These are phyloP conservation scores for Drosophila auraria DNA, from an alignment of 1,140 invertebrate genomes.

Conservation along the genomic window DNA sequence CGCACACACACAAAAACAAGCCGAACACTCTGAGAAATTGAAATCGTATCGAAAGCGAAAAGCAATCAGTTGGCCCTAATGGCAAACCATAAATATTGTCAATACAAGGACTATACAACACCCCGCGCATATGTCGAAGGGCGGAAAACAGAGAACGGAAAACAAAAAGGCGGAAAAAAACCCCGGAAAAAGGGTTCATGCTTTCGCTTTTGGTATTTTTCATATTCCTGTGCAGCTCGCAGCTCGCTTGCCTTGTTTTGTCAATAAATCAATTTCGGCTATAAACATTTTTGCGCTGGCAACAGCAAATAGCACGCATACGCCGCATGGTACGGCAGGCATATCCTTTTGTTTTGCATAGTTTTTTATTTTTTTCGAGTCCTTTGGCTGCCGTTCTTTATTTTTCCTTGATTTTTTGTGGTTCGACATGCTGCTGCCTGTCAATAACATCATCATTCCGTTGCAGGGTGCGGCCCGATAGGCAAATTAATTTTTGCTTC, in stretches of 20 bases:
- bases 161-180: constrained; percentile 26
- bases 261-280: constrained; percentile 81
- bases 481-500: constrained; percentile 81
- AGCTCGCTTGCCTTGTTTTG: constrained; percentile 64
- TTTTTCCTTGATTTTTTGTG: constrained; percentile 37
- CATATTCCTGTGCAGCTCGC: constrained; percentile 44
- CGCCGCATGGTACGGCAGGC: constrained; percentile 57
- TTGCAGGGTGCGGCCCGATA: constrained; percentile 75
- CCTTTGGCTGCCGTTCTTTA: not conserved
- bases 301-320: constrained; percentile 75
- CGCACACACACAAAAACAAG: constrained; percentile 13
- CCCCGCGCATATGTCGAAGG: constrained; percentile 42
- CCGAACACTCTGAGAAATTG: constrained; percentile 67
- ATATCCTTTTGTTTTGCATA: constrained; percentile 63
- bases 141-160: constrained; percentile 7
- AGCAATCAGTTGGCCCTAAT: constrained; percentile 80
- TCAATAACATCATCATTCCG: constrained; percentile 79
- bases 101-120: constrained; percentile 50
- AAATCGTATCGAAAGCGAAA: constrained; percentile 78
- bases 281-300: constrained; percentile 66
- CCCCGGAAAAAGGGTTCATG: constrained; percentile 47
- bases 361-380: constrained; percentile 56
- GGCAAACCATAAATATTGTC: constrained; percentile 80
- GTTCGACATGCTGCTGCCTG: constrained; percentile 62
- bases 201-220: constrained; percentile 64